These are phyloP conservation scores for Vireo altiloquus DNA, from an alignment of 2,113 vertebrate genomes.

Conservation along the genomic window DNA sequence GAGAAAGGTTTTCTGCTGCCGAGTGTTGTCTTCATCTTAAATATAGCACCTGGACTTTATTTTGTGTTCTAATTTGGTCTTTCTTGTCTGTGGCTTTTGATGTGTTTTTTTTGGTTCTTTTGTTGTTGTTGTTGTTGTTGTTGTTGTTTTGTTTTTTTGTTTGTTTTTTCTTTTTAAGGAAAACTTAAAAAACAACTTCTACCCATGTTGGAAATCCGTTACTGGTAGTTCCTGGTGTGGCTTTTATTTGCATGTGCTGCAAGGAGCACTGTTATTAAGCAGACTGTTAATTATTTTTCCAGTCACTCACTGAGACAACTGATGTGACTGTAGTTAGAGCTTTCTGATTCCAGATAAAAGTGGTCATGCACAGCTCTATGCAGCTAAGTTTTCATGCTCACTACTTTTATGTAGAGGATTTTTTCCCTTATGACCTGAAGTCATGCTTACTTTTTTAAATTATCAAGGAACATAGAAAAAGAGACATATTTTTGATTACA, in stretches of 20 bases:
- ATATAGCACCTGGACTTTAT: background rate
- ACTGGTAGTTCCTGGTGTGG: background rate
- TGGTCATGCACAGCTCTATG: background rate
- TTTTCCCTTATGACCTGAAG: background rate
- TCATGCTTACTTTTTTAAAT: background rate
- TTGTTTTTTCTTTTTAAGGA: background rate
- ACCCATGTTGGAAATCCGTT: background rate
- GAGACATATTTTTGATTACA: background rate
- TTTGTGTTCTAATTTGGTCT: background rate
- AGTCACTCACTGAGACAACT: background rate
- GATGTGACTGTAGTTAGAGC: background rate
- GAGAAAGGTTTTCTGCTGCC: background rate
- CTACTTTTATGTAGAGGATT: background rate
- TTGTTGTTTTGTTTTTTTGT: too few species aligned
- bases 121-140: too few species aligned
- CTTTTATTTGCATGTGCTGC: constrained; percentile 3
- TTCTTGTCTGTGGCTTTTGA: background rate
- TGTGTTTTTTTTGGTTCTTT: background rate
- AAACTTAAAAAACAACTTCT: background rate
- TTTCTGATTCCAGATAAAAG: constrained; percentile 8
- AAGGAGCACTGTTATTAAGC: constrained; percentile 50
- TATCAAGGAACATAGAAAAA: background rate
- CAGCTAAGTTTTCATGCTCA: background rate
- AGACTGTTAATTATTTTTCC: constrained; percentile 30
- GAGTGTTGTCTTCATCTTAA: background rate